Conservation (phyloP, 2,888 invertebrate species). For the Sisyra nigra region DNA sequence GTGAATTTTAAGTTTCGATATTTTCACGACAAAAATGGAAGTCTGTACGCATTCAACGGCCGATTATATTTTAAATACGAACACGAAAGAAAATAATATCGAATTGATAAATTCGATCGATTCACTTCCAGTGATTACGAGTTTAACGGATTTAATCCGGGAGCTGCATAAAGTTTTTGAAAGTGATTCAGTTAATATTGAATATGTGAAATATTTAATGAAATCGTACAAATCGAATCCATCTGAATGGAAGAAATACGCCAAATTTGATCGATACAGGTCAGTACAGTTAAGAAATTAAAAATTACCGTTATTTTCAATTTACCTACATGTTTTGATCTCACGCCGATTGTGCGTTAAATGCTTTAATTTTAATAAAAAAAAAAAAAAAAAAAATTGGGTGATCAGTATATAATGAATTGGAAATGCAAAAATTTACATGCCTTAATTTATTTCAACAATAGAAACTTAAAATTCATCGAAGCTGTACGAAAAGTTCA, state of each 20-base stretch:
- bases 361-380: too few relatives aligned
- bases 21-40: too few relatives aligned
- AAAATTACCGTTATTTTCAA: not conserved
- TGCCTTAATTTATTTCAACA: too few relatives aligned
- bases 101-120: slow-evolving; percentile 12
- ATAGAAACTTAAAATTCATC: too few relatives aligned
- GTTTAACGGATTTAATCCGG: slow-evolving; percentile 42
- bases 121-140: slow-evolving; percentile 20
- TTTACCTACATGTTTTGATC: too few relatives aligned
- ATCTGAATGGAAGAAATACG: slow-evolving; percentile 84
- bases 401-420: too few relatives aligned
- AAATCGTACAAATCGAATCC: slow-evolving; percentile 70
- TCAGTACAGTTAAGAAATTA: slow-evolving; percentile 23
- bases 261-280: slow-evolving; percentile 87
- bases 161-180: slow-evolving; percentile 65
- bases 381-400: too few relatives aligned
- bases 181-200: slow-evolving; percentile 71
- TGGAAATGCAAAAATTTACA: too few relatives aligned
- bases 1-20: too few relatives aligned
- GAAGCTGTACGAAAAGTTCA: too few relatives aligned
- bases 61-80: slow-evolving; percentile 1
- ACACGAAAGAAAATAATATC: slow-evolving; percentile 5
- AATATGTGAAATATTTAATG: slow-evolving; percentile 73
- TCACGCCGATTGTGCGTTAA: too few relatives aligned
- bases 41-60: too few relatives aligned